Evolutionary conservation across 1,140 invertebrate genomes (phyloP).

Genomic region (Zaprionus capensis): DNA sequence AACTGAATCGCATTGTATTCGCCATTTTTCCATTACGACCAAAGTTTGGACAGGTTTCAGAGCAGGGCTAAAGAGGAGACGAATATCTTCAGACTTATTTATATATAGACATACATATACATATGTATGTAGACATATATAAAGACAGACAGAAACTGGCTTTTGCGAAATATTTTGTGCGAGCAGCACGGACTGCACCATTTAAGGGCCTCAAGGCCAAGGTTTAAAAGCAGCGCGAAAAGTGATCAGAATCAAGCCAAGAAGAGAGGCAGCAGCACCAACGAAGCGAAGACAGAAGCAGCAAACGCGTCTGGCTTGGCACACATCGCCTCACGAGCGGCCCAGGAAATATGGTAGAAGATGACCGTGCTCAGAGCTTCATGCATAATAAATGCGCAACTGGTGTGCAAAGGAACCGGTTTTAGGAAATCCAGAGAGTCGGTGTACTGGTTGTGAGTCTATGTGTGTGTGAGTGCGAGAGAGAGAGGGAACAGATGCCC

Average conservation of each 20-base stretch:
- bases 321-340: conserved; percentile 38
- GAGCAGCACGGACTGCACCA: conserved; percentile 44
- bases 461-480: conserved; percentile 6
- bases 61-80: conserved; percentile 19
- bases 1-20: conserved; percentile 29
- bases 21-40: conserved; percentile 34
- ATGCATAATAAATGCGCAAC: conserved; percentile 84
- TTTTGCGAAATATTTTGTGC: conserved; percentile 27
- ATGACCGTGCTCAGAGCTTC: conserved; percentile 26
- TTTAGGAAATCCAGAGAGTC: conserved; percentile 53
- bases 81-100: not conserved
- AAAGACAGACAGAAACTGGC: conserved; percentile 41
- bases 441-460: too few species aligned
- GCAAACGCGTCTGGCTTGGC: conserved; percentile 49
- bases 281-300: conserved; percentile 15
- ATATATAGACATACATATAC: not conserved
- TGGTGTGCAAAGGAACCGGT: conserved; percentile 80
- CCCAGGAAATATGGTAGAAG: conserved; percentile 56
- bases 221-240: conserved; percentile 69
- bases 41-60: conserved; percentile 18
- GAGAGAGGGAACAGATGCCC: not conserved
- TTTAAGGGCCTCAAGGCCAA: conserved; percentile 84
- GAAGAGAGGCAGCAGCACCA: conserved; percentile 4
- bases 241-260: conserved; percentile 66
- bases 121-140: not conserved